Percentiles rank a stretch among this genome's conserved stretches.
Evolutionary conservation across 2,797 vertebrate species (phyloP).

Genomic region (Pseudochromis fuscus): DNA sequence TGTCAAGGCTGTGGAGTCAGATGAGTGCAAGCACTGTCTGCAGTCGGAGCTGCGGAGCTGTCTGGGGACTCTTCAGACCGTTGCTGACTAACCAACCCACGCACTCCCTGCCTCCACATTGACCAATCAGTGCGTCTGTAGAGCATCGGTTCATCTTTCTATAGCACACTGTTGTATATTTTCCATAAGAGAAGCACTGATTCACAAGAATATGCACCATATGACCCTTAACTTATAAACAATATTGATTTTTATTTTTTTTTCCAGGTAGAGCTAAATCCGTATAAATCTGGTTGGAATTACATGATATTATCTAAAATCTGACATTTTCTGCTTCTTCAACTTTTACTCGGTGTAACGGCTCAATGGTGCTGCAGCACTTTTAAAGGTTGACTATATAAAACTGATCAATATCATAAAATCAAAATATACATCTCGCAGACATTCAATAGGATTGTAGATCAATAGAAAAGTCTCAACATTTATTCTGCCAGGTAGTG

Average conservation of each 20-base stretch:
- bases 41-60: constrained; percentile 47
- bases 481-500: constrained; percentile 25
- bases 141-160: constrained; percentile 34
- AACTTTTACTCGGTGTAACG: not conserved
- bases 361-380: not conserved
- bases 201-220: not conserved
- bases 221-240: constrained; percentile 20
- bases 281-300: constrained; percentile 20
- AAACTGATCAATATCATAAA: constrained; percentile 44
- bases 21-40: constrained; percentile 46
- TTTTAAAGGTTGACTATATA: constrained; percentile 35
- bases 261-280: constrained; percentile 2
- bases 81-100: constrained; percentile 19
- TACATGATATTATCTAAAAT: constrained; percentile 23
- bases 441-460: constrained; percentile 16
- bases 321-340: constrained; percentile 26
- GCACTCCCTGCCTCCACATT: constrained; percentile 16
- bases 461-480: constrained; percentile 33
- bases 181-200: not conserved
- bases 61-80: constrained; percentile 37
- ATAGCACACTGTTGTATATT: constrained; percentile 12
- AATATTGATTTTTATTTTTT: not conserved
- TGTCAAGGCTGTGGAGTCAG: constrained; percentile 49
- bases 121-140: constrained; percentile 37
- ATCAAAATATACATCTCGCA: constrained; percentile 43